A percentile compares a stretch with the other conserved stretches of the same genome.
These are phyloP conservation scores for Lerema accius DNA, from an alignment of 1,140 invertebrate species.

Conservation along the genomic window DNA sequence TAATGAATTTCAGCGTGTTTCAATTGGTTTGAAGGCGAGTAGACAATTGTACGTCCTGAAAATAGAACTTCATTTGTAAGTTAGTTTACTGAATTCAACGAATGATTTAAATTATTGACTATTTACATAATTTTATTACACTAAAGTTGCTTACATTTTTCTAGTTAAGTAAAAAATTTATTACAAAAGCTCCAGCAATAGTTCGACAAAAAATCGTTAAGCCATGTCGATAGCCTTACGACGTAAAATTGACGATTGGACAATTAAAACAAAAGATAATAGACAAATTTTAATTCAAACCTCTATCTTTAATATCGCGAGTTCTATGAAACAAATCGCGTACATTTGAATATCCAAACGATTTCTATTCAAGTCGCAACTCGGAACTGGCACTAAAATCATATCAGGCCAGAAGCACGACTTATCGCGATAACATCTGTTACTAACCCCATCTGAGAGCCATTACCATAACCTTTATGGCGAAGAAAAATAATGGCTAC, in stretches of 20 bases:
- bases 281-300: too few species aligned
- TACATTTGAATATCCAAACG: constrained; percentile 22
- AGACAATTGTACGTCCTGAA: background rate
- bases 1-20: constrained; percentile 4
- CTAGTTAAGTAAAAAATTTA: too few species aligned
- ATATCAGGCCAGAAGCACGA: constrained; percentile 26
- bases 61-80: background rate
- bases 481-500: constrained; percentile 71
- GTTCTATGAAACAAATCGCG: background rate
- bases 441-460: constrained; percentile 66
- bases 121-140: too few species aligned
- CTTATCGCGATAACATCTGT: constrained; percentile 64
- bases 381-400: constrained; percentile 23
- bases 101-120: too few species aligned
- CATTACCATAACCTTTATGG: constrained; percentile 79
- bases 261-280: too few species aligned
- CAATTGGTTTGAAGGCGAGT: constrained; percentile 1
- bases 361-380: constrained; percentile 47
- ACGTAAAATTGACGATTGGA: too few species aligned
- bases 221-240: too few species aligned
- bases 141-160: too few species aligned
- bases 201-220: too few species aligned
- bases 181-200: too few species aligned
- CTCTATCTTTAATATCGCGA: too few species aligned
- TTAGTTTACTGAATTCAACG: too few species aligned